These are phyloP conservation scores for Lutjanus campechanus DNA, from an alignment of 2,797 vertebrate species.

Conservation along the genomic window DNA sequence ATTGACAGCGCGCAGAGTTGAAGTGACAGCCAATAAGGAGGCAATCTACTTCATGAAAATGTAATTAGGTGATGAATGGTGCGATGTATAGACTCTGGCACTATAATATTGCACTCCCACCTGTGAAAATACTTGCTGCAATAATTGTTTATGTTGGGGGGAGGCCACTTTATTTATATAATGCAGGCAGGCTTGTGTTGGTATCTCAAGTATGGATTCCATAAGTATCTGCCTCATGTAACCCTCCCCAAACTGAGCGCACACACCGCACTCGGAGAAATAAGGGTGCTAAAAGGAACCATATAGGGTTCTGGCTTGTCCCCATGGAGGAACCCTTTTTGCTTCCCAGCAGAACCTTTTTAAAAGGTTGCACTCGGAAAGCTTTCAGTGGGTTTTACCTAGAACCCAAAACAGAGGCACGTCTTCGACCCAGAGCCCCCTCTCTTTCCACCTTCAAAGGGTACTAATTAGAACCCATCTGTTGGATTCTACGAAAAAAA, in stretches of 20 bases:
- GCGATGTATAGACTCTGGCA: slow-evolving; percentile 74
- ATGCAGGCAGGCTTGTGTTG: slow-evolving; percentile 22
- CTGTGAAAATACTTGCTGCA: slow-evolving; percentile 67
- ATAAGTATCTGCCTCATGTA: slow-evolving; percentile 45
- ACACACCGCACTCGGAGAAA: neutral
- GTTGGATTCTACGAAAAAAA: no score
- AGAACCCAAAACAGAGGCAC: no score
- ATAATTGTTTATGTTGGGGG: slow-evolving; percentile 76
- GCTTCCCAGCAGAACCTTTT: no score
- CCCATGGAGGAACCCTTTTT: no score
- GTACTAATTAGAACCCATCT: no score
- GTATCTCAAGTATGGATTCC: slow-evolving; percentile 19
- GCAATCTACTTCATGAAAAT: slow-evolving; percentile 74
- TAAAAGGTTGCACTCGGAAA: no score
- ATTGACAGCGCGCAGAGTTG: slow-evolving; percentile 52
- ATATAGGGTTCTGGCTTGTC: no score
- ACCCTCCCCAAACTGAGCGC: neutral
- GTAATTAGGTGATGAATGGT: slow-evolving; percentile 81
- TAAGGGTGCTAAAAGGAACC: no score
- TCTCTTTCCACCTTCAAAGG: no score
- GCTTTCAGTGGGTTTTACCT: no score
- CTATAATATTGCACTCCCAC: slow-evolving; percentile 69
- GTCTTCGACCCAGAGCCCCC: no score
- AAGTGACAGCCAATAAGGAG: slow-evolving; percentile 80
- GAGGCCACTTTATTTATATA: slow-evolving; percentile 41